Base-by-base conservation (phyloP, 2,888 invertebrate species). In the Theretra japonica region DNA sequence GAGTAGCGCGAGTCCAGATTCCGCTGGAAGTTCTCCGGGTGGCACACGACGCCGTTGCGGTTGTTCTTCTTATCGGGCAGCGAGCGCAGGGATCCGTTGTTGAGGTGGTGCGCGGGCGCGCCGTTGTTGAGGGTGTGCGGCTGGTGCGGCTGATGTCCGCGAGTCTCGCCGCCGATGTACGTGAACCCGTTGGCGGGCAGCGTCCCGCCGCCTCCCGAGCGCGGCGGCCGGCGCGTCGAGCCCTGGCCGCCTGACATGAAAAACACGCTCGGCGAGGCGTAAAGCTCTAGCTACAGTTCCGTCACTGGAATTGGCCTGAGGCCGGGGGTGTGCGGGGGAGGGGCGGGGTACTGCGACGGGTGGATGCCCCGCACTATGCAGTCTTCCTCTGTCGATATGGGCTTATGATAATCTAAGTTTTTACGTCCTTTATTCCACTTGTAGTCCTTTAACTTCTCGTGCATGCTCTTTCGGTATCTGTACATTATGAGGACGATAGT, bases 281-380 rank as follows among this genome's bases (percentile, higher is more conserved):
- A 97, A 95, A 97, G 97, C 96, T 98, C 97, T 97, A 98, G 98
- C 97, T 98, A 98, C 97, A 98, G 97, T 90, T 98, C 98, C 95
- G 98, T 98, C 84, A 98, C 97, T 80, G 98, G 98, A 86, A 98
- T 97, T 25, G 97, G 97, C 86, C 90, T 89, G 85, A 88, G 94
- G 95, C 89, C 95, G 93, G 86, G 90, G 79, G 91, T 83, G 92
- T 91, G 91, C 83, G 92, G 87, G 58, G 94, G 94, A 56, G 95
- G 87, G 95, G 86, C 89, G 74, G 93, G 93, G 90, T 93, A 95
- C 86, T 93, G 94, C 76, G 93, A 90, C 73, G 95, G 94, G 85
- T 95, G 95, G 76, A 96, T 95, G 71, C 96, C 95, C 72, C 96
- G 95, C 76, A 96, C 96, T 85, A 96, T 96, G 91, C 97, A 97